A percentile compares a stretch with the other conserved stretches of the same genome.
These are phyloP conservation scores for Sterrhoptilus dennistouni DNA, from an alignment of 2,113 vertebrate genomes.

Conservation along the genomic window DNA sequence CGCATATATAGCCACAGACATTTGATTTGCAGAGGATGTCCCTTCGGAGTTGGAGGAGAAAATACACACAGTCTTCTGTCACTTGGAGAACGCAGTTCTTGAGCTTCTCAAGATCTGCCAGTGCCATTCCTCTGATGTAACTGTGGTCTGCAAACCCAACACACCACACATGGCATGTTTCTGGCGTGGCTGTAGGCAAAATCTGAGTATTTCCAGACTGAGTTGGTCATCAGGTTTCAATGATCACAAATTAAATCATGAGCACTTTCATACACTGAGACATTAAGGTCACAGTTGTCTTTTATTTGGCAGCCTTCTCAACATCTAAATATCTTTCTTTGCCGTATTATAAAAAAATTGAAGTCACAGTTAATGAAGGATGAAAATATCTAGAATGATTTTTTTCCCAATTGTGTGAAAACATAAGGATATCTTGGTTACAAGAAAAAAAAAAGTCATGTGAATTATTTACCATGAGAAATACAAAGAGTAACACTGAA, in stretches of 20 bases:
- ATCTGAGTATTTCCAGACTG: not conserved
- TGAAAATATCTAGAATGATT: not conserved
- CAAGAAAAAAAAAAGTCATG: not conserved
- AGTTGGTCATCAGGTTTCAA: not conserved
- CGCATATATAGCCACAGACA: not conserved
- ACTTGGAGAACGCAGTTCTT: not conserved
- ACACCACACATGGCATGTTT: not conserved
- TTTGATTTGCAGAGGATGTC: not conserved
- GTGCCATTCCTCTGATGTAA: not conserved
- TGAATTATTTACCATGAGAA: not conserved
- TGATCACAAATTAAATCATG: not conserved
- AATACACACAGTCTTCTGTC: not conserved
- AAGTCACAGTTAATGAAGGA: not conserved
- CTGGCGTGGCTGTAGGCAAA: not conserved
- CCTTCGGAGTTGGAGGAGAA: not conserved
- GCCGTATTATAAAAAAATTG: not conserved
- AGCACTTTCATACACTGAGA: not conserved
- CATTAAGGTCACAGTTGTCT: not conserved
- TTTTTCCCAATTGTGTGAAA: not conserved
- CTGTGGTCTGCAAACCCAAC: not conserved
- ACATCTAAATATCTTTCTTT: not conserved
- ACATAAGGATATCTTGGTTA: slow-evolving; percentile 4
- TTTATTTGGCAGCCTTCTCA: not conserved
- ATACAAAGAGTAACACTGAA: not conserved
- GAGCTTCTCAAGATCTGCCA: not conserved